Evolutionary conservation across 2,797 vertebrate species (phyloP).

Genomic region (Amblyopsis hoosieri): DNA sequence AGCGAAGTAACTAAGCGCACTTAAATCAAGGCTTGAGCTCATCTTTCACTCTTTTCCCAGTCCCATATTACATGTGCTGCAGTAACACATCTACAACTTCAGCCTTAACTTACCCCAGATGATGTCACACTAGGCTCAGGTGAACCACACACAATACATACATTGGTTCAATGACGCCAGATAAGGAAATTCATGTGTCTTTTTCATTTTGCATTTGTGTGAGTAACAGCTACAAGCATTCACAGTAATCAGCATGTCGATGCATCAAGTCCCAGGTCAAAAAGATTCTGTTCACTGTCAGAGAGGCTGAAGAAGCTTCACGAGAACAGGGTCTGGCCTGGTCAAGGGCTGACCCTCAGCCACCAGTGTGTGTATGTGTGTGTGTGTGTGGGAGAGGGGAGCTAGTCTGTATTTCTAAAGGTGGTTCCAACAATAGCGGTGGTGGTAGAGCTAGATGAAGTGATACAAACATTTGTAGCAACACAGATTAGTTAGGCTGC

Average conservation of each 20-base stretch:
- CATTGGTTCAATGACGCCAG: neutral
- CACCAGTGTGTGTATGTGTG: too few relatives aligned
- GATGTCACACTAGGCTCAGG: conserved; percentile 1
- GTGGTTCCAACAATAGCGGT: too few relatives aligned
- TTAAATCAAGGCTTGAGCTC: conserved; percentile 1
- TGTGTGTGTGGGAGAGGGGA: too few relatives aligned
- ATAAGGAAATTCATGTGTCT: neutral
- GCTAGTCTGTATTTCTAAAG: too few relatives aligned
- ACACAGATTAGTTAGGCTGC: too few relatives aligned
- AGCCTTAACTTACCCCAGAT: neutral
- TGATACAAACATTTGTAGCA: too few relatives aligned
- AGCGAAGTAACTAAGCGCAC: neutral
- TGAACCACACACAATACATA: neutral
- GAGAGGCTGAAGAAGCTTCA: neutral
- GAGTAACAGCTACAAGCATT: neutral
- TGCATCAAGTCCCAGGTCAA: conserved; percentile 8
- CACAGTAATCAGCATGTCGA: neutral
- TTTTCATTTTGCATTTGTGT: neutral
- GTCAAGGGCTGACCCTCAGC: too few relatives aligned
- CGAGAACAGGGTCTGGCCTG: too few relatives aligned
- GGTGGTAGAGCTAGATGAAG: too few relatives aligned
- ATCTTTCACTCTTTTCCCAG: neutral
- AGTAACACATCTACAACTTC: too few relatives aligned
- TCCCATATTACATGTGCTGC: too few relatives aligned
- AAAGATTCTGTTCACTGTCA: conserved; percentile 1